Evolutionary conservation across 1,140 invertebrate genomes (phyloP).

Genomic region (Scaptomyza pallida): DNA sequence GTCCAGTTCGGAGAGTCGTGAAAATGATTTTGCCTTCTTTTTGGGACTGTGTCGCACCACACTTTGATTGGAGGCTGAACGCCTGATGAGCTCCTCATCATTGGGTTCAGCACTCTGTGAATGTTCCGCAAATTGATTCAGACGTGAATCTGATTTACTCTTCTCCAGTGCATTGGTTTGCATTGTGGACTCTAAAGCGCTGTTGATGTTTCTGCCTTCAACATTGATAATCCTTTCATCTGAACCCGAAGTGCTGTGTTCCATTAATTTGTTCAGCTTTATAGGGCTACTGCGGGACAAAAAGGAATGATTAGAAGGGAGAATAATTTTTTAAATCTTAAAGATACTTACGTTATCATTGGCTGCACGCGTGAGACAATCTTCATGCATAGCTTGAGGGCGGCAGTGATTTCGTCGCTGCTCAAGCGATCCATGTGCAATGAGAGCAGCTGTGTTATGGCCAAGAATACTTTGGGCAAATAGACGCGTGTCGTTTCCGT

Average conservation of each 20-base stretch:
- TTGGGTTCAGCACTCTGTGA: constrained; percentile 63
- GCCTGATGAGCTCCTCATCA: constrained; percentile 84
- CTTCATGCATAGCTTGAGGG: constrained; percentile 89
- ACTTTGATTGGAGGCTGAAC: constrained; percentile 84
- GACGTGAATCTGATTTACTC: constrained; percentile 88
- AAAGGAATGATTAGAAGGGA: too few species aligned
- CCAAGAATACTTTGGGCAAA: constrained; percentile 89
- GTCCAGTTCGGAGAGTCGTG: constrained; percentile 85
- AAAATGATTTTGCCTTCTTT: constrained; percentile 86
- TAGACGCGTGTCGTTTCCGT: constrained; percentile 92
- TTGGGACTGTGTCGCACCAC: constrained; percentile 85
- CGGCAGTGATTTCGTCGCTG: constrained; percentile 87
- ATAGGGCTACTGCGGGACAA: constrained; percentile 72
- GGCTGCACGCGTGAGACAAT: constrained; percentile 92
- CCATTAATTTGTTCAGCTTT: constrained; percentile 65
- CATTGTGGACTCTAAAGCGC: constrained; percentile 9
- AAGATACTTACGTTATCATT: constrained; percentile 83
- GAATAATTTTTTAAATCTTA: not conserved
- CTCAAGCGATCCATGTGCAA: constrained; percentile 86
- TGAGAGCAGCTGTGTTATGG: constrained; percentile 87
- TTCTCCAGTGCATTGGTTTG: constrained; percentile 85
- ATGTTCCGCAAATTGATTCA: constrained; percentile 85
- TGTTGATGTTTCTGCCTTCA: constrained; percentile 4
- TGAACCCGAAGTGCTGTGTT: constrained; percentile 42
- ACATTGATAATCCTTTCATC: constrained; percentile 49